Evolutionary conservation across 2,113 vertebrate species (phyloP).

Genomic region (Cephalopterus ornatus): DNA sequence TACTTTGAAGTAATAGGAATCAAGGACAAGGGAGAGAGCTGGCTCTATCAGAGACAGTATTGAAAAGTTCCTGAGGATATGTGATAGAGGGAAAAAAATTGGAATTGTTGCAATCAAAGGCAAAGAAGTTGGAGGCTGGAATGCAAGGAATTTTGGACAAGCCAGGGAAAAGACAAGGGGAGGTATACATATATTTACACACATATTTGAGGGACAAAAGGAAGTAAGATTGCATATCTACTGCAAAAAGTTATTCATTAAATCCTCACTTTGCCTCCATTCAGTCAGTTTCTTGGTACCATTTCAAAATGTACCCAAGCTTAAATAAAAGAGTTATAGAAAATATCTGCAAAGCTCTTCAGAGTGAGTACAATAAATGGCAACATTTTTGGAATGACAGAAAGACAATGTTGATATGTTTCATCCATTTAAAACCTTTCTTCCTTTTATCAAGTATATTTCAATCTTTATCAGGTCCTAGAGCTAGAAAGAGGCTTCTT

Average conservation of each 20-base stretch:
- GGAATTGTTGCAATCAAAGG: background rate
- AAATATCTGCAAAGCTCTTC: background rate
- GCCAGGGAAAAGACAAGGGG: background rate
- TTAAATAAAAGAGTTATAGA: background rate
- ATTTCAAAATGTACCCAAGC: background rate
- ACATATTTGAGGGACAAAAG: background rate
- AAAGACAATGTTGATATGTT: background rate
- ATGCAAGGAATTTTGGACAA: background rate
- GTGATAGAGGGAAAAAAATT: background rate
- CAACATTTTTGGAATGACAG: background rate
- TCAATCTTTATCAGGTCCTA: background rate
- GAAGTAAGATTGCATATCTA: background rate
- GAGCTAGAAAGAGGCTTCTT: background rate
- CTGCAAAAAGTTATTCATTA: background rate
- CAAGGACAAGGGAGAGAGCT: background rate
- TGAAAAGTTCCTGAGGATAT: background rate
- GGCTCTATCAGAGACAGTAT: background rate
- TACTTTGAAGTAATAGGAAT: background rate
- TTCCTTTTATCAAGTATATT: conserved; percentile 11
- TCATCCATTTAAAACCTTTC: background rate
- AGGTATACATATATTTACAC: background rate
- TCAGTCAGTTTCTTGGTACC: background rate
- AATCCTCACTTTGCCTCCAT: background rate
- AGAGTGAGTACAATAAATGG: background rate
- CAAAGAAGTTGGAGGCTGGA: background rate